phyloP scores from a whole-genome alignment of 1,140 invertebrate genomes.

The Drosophila navojoa region DNA sequence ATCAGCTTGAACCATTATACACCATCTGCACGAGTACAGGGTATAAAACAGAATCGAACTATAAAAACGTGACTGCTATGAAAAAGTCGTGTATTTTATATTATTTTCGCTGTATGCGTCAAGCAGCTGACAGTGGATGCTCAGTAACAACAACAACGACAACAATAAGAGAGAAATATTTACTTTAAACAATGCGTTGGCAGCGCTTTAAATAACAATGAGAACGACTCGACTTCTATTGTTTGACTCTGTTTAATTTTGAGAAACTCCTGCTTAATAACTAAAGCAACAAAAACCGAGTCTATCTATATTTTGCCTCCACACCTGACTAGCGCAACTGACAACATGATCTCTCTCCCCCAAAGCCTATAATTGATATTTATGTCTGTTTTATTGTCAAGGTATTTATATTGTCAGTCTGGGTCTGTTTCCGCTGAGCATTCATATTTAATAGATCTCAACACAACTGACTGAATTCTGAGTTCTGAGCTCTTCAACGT shows the following conservation, averaged over 20 bases:
- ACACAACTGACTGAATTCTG: too few relatives aligned
- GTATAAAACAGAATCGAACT: too few relatives aligned
- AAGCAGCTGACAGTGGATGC: constrained; percentile 61
- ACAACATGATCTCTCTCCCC: background rate
- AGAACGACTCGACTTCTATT: constrained; percentile 32
- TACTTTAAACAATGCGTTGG: constrained; percentile 67
- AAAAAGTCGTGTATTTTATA: constrained; percentile 78
- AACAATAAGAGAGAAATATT: constrained; percentile 9
- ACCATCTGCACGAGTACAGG: too few relatives aligned
- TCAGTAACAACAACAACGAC: constrained; percentile 4
- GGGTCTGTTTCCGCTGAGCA: too few relatives aligned
- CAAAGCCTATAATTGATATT: background rate
- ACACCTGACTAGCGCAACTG: background rate
- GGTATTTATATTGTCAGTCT: too few relatives aligned
- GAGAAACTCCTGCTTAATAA: constrained; percentile 36
- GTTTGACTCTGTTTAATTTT: constrained; percentile 34
- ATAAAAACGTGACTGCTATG: constrained; percentile 76
- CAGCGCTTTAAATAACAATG: constrained; percentile 47
- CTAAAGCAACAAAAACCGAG: background rate
- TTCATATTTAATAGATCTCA: too few relatives aligned
- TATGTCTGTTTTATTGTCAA: too few relatives aligned
- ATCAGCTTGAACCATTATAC: too few relatives aligned
- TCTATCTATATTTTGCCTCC: background rate
- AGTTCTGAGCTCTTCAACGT: too few relatives aligned
- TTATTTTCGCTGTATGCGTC: constrained; percentile 48